Base-by-base conservation (phyloP, 2,888 invertebrate species). In the Seira ritae region DNA sequence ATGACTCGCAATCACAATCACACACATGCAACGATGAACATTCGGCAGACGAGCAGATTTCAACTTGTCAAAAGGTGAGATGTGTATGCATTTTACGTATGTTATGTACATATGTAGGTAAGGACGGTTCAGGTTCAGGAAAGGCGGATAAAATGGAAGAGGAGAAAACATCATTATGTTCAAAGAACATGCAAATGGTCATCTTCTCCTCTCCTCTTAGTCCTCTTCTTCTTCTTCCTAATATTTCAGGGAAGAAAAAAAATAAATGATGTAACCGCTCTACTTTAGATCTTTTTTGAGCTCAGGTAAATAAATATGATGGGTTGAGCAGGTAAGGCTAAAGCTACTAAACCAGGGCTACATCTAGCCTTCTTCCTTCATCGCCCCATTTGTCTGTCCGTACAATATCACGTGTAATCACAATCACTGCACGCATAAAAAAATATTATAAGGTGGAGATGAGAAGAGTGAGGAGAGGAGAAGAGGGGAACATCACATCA, bases 341-440 rank as follows among this genome's bases (percentile, higher is more conserved):
- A n/a, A n/a, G n/a, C 55, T 55, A 55, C 42, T n/a, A n/a, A n/a
- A 8, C 31, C 8, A 31, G 31, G 31, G 31, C 31, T 31, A 50
- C 12, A 50, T 15, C 12, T 15, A 8, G 1, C 50, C 3, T 12
- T 22, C 22, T 62, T 62, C 22, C 20, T 62, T 62, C 62, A 62
- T 62, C 37, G 70, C 67, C 73, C 68, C 62, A 75, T 75, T 80
- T 80, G 70, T 75, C 75, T 50, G n/a, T n/a, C n/a, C n/a, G n/a
- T n/a, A 75, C 67, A n/a, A 66, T 62, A 72, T 82, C 82, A 82
- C 82, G 77, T 82, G 82, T 77, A 82, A 73, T 73, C 76, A 68
- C 60, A 76, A 77, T 72, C 69, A 77, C 62, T 24, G 31, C 77
- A 55, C 74, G 1, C 65, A 15, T 37, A 42, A n/a, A 72, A 24